phyloP scores from a whole-genome alignment of 2,797 vertebrate species.

The Gallirallus australis region DNA sequence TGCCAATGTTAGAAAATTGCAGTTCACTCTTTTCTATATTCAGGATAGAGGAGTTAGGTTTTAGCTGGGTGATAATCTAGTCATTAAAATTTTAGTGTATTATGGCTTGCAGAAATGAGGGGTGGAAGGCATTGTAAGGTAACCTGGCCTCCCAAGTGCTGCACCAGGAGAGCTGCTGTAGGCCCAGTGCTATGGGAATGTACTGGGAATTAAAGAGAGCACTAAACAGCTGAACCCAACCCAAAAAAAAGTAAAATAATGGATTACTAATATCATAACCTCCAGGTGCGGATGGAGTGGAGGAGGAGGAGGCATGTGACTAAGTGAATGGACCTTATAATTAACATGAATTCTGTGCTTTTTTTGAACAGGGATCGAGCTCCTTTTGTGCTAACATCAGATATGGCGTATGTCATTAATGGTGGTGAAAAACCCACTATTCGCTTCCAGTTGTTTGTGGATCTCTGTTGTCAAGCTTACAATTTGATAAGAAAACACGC shows the following conservation, averaged over 20 bases:
- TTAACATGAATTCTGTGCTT: background rate
- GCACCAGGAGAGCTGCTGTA: background rate
- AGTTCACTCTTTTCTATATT: background rate
- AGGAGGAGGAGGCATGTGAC: background rate
- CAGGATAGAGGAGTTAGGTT: background rate
- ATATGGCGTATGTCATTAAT: slow-evolving; percentile 99
- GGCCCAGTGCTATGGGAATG: no score
- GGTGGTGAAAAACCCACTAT: slow-evolving; percentile 97
- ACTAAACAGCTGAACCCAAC: background rate
- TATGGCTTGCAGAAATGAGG: background rate
- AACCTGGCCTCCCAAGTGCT: background rate
- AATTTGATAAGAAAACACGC: slow-evolving; percentile 96
- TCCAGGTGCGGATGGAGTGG: background rate
- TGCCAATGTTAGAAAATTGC: background rate
- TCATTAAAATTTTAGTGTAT: background rate
- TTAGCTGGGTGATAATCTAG: background rate
- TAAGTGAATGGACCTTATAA: background rate
- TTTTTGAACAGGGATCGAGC: slow-evolving; percentile 89
- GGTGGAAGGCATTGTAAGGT: background rate
- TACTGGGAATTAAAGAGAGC: background rate
- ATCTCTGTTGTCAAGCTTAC: slow-evolving; percentile 96
- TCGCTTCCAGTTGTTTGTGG: slow-evolving; percentile 97
- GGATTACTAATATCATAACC: background rate
- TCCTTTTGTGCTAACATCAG: slow-evolving; percentile 96
- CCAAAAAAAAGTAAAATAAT: background rate